Percentiles rank a stretch among this genome's conserved stretches.
Evolutionary conservation across 2,888 invertebrate genomes (phyloP).

Genomic region (Lymantria dispar): DNA sequence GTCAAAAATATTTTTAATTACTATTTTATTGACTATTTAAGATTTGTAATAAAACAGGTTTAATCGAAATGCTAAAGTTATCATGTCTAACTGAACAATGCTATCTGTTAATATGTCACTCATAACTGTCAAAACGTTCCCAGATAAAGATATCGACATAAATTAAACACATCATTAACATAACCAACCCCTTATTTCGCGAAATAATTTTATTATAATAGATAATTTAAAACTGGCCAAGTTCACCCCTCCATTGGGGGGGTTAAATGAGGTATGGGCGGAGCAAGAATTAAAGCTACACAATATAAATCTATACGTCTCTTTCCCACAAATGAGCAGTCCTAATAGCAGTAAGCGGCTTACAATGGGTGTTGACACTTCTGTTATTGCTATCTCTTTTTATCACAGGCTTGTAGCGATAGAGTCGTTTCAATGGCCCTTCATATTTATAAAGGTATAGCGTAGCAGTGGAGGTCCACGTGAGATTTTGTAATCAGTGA

Average conservation of each 20-base stretch:
- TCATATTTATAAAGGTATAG: constrained; percentile 73
- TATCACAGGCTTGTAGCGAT: constrained; percentile 41
- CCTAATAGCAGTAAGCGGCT: constrained; percentile 73
- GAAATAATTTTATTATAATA: constrained; percentile 82
- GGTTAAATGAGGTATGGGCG: constrained; percentile 74
- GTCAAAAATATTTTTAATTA: too few species aligned
- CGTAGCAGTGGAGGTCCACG: constrained; percentile 68
- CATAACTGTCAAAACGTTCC: constrained; percentile 32
- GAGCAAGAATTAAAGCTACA: constrained; percentile 59
- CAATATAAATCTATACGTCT: constrained; percentile 63
- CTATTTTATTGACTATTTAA: too few species aligned
- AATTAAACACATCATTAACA: constrained; percentile 79
- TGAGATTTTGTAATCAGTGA: constrained; percentile 81
- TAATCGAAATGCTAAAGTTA: neutral
- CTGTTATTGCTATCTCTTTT: constrained; percentile 56
- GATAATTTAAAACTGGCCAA: constrained; percentile 81
- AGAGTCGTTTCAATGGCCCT: constrained; percentile 66
- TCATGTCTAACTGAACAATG: neutral
- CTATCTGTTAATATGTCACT: constrained; percentile 19
- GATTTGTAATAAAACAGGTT: neutral
- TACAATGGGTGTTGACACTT: constrained; percentile 73
- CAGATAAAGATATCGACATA: constrained; percentile 62
- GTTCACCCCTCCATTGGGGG: constrained; percentile 70
- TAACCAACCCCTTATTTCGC: constrained; percentile 80
- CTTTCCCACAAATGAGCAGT: constrained; percentile 77